phyloP scores from a whole-genome alignment of 2,888 invertebrate genomes.

The Nasonia oneida region DNA sequence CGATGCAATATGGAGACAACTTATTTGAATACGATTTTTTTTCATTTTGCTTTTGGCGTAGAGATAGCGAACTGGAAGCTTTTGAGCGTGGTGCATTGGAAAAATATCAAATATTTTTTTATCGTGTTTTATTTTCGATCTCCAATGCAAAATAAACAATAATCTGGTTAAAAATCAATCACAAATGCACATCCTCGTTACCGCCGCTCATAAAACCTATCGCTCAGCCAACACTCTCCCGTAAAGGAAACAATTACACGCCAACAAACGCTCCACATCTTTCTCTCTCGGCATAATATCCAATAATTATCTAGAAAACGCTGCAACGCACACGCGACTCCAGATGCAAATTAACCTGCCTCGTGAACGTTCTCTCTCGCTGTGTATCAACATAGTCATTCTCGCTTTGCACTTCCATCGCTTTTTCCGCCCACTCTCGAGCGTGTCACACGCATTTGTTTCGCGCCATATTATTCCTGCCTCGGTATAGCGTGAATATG shows the following conservation, averaged over 20 bases:
- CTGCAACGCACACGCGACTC: background rate
- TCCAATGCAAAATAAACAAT: too few relatives aligned
- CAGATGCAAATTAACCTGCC: background rate
- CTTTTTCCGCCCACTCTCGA: background rate
- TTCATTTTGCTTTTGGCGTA: too few relatives aligned
- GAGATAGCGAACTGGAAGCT: background rate
- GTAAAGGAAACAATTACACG: slow-evolving; percentile 3
- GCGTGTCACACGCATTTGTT: background rate
- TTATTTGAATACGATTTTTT: too few relatives aligned
- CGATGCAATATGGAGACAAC: too few relatives aligned
- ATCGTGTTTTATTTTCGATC: background rate
- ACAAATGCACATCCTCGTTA: background rate
- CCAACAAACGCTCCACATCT: background rate
- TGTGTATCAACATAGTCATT: background rate
- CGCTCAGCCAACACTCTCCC: background rate
- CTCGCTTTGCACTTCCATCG: background rate
- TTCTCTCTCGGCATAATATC: background rate
- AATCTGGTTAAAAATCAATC: background rate
- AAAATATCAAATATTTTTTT: too few relatives aligned
- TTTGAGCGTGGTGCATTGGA: background rate
- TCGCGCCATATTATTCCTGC: background rate
- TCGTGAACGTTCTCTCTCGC: background rate
- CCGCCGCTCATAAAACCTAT: background rate
- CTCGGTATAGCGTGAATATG: background rate
- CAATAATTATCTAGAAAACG: slow-evolving; percentile 10